Percentiles rank a stretch among this genome's conserved stretches.
phyloP scores from a whole-genome alignment of 2,113 vertebrate genomes.

The Phylloscopus whistleri region DNA sequence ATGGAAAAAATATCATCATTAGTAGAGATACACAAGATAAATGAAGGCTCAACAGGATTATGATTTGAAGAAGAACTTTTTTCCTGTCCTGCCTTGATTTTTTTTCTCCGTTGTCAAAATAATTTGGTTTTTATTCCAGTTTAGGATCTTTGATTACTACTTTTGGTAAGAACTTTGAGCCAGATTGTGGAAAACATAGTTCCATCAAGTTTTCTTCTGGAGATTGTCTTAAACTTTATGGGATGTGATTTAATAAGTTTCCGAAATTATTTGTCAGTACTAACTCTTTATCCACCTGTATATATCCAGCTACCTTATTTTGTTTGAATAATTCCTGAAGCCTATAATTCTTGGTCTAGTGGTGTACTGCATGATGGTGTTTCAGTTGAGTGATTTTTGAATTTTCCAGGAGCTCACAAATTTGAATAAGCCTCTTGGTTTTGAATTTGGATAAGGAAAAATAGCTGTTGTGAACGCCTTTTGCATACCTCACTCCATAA shows the following conservation, averaged over 20 bases:
- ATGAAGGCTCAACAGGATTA: background rate
- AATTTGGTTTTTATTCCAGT: background rate
- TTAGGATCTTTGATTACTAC: background rate
- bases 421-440: background rate
- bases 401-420: background rate
- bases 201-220: background rate
- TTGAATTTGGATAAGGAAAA: background rate
- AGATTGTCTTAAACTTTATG: background rate
- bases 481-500: background rate
- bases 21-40: background rate
- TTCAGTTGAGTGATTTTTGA: background rate
- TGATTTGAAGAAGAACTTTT: background rate
- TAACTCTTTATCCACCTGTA: background rate
- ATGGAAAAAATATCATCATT: rapidly evolving
- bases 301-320: background rate
- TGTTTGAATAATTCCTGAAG: background rate
- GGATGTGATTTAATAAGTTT: background rate
- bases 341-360: background rate
- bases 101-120: background rate
- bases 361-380: background rate
- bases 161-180: background rate
- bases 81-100: rapidly evolving
- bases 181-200: background rate
- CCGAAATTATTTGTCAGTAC: background rate
- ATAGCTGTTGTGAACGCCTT: background rate